Conservation (phyloP, 1,140 invertebrate species). For the Latrodectus geometricus region DNA sequence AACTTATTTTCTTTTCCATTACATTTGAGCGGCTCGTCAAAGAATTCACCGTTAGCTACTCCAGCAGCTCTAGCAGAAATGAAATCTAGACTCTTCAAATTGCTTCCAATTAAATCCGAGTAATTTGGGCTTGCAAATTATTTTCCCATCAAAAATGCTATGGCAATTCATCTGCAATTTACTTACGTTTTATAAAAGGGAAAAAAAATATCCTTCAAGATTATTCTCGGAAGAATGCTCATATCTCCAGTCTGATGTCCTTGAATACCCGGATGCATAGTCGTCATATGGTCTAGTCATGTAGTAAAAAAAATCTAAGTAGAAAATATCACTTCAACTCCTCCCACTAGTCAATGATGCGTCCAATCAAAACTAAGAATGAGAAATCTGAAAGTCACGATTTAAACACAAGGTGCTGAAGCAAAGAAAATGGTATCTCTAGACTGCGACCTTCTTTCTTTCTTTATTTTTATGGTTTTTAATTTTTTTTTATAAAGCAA, state of each 20-base stretch:
- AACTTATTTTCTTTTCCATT: conserved; percentile 24
- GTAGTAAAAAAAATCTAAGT: conserved; percentile 21
- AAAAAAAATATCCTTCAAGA: conserved; percentile 29
- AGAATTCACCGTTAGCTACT: conserved; percentile 29
- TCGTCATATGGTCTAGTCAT: conserved; percentile 56
- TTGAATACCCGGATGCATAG: conserved; percentile 47
- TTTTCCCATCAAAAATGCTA: conserved; percentile 55
- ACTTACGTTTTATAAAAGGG: not conserved
- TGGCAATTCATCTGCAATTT: conserved; percentile 48
- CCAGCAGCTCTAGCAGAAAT: not conserved
- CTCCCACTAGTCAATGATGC: conserved; percentile 31
- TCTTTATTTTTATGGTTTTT: conserved; percentile 4
- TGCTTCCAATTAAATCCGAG: conserved; percentile 47
- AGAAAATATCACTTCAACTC: conserved; percentile 30
- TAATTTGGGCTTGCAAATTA: conserved; percentile 48
- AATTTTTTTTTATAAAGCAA: not conserved
- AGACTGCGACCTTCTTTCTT: conserved; percentile 42
- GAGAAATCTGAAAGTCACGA: conserved; percentile 41
- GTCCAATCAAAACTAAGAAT: conserved; percentile 36
- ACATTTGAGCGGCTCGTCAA: conserved; percentile 8
- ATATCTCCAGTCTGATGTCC: conserved; percentile 7
- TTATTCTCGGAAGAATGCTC: conserved; percentile 48
- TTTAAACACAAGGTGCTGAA: conserved; percentile 35
- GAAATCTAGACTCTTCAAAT: conserved; percentile 36
- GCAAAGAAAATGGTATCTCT: conserved; percentile 47